Evolutionary conservation across 53 echinoderm and acorn worm genomes (phyloP).

Genomic region (Echinometra lucunter): DNA sequence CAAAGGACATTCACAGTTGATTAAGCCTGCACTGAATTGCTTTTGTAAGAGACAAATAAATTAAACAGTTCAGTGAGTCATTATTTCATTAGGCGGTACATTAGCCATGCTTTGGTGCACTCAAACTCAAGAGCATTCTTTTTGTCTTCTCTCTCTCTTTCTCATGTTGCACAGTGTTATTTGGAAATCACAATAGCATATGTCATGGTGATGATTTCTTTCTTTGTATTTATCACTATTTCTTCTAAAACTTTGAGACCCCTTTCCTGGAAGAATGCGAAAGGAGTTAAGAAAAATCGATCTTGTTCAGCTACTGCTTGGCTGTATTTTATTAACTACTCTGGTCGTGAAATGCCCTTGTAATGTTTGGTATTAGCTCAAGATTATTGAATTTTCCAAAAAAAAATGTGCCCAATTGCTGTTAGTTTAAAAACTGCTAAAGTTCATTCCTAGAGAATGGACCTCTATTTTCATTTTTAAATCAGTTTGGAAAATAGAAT

Average conservation of each 20-base stretch:
- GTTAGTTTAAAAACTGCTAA: too few species aligned
- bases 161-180: not conserved
- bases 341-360: too few species aligned
- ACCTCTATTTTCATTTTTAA: too few species aligned
- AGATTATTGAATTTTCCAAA: too few species aligned
- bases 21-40: slow-evolving; percentile 31
- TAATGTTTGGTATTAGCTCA: too few species aligned
- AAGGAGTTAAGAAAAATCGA: too few species aligned
- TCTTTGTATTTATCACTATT: not conserved
- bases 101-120: slow-evolving; percentile 4
- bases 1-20: slow-evolving; percentile 45
- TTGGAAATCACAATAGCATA: not conserved
- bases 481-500: not conserved
- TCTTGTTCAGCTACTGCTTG: too few species aligned
- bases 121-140: slow-evolving; percentile 15
- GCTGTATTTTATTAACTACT: too few species aligned
- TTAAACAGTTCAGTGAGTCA: slow-evolving; percentile 27
- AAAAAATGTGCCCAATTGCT: too few species aligned
- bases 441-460: too few species aligned
- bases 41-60: slow-evolving; percentile 59
- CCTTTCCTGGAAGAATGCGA: not conserved
- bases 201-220: not conserved
- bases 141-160: not conserved
- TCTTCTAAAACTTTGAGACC: not conserved
- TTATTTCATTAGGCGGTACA: slow-evolving; percentile 4